Evolutionary conservation across 2,797 vertebrate species (phyloP), one percentile per base, ranked within the genome.

Genomic region (Myotis pilosus): DNA sequence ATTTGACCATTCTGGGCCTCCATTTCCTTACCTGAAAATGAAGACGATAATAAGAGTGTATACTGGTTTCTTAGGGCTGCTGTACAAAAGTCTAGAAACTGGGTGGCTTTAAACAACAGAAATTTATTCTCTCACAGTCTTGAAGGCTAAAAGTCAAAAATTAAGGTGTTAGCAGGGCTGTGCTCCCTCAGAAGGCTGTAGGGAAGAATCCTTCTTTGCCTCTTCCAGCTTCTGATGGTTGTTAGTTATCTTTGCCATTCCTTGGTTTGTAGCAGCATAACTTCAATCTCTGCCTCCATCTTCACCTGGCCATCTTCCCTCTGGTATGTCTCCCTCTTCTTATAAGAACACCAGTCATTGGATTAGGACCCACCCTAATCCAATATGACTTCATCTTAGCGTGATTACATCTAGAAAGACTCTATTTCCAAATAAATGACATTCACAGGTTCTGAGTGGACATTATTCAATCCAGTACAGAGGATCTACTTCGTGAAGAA

Each of bases 21-120:
- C 19, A 9, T 92, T 87, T 90, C 30, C 71, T 87, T 72, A 84
- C 60, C 74, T 74, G 36, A 90, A 92, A 87, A 80, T 41, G 49
- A 38, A 92, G 22, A 55, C 62, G 15, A 82, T 62, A 53, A 22
- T 76, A 64, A 89, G 12, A 88, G 11, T 10, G 6, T 76, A 19
- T 28, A 79, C 33, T 76, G 90, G 76, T 87, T 89, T 91, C 51
- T 9, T 68, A 87, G 30, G 38, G 69, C 60, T 82, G 4, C 28
- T 25, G 8, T 41, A 95, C 89, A 36, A 96, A 82, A 96, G 38
- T 80, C 15, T 57, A 90, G 12, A 72, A 84, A 72, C 19, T 88
- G 44, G 33, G 69, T 60, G 38, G 47, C 57, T 89, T 80, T 78
- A 71, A 88, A 85, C 30, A 93, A 84, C 44, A 92, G 33, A 92